Percentiles rank a stretch among this genome's conserved stretches.
Evolutionary conservation across 2,888 invertebrate species (phyloP).

Genomic region (Cyclophora albipunctata): DNA sequence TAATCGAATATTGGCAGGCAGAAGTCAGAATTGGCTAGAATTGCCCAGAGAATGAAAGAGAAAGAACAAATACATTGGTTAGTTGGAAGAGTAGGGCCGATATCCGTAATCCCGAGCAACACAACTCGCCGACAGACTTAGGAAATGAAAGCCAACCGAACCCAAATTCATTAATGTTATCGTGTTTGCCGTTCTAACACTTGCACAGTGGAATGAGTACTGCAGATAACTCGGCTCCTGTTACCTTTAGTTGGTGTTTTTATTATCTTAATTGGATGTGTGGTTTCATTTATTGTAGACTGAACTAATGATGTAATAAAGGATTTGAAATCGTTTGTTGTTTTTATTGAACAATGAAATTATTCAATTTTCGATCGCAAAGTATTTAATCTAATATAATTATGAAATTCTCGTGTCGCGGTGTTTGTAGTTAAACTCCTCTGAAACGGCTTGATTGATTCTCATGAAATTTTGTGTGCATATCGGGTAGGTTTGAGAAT

Average conservation of each 20-base stretch:
- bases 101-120: conserved; percentile 36
- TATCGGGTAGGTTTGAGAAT: no score
- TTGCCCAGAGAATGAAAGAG: conserved; percentile 15
- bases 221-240: conserved; percentile 24
- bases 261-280: no score
- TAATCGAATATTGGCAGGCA: background rate
- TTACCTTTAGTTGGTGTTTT: background rate
- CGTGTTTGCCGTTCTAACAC: conserved; percentile 43
- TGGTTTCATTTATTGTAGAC: no score
- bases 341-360: no score
- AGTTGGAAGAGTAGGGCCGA: conserved; percentile 24
- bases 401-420: no score
- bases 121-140: conserved; percentile 43
- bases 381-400: no score
- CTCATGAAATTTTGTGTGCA: no score
- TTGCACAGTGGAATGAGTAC: conserved; percentile 33
- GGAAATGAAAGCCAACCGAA: conserved; percentile 54
- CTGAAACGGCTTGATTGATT: no score
- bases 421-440: no score
- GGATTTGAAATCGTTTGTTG: no score
- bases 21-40: conserved; percentile 6
- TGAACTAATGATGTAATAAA: no score
- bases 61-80: conserved; percentile 4
- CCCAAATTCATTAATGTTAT: conserved; percentile 60
- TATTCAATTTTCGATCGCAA: no score